Base-by-base conservation (phyloP, 2,797 vertebrate genomes). In the Todus mexicanus region DNA sequence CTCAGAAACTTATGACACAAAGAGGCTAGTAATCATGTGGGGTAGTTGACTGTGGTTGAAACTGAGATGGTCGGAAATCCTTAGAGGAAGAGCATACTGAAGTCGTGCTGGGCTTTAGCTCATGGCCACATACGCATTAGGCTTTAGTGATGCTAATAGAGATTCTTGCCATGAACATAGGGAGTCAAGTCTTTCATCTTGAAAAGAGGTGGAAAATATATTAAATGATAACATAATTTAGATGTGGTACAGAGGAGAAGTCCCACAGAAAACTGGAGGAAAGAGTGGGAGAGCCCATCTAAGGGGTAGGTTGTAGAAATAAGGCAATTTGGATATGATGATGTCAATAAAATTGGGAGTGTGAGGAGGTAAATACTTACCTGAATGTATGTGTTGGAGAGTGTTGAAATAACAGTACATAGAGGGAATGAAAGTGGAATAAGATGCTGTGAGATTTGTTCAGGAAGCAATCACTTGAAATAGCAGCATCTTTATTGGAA, bases 101-200 rank as follows among this genome's bases (percentile, higher is more conserved):
- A 78, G 37, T 45, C 69, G 7, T 45, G 21, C 27, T 81, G 51
- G 14, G 15, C 43, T 86, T 65, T 50, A 84, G 54, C 13, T 13
- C 4, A 8, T 84, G 59, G 40, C 17, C 35, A 11, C 0, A 0
- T 50, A 37, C 26, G 51, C 3, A 1, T 73, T 50, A 18, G 15
- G 51, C 31, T 81, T 85, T 19, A 33, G 35, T 50, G 38, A 33
- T 65, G n/a, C 57, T 27, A 37, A 8, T 37, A 48, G 40, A 68
- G 22, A 25, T 48, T 61, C n/a, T 23, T 90, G 25, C 26, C 11
- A 11, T 57, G 22, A 83, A 53, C 15, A 7, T 7, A 12, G 14
- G 22, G 7, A 43, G 47, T 26, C 27, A 79, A 64, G 31, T 29
- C 16, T 68, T 53, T 33, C 51, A 40, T 42, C 48, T 82, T 91